Base-by-base conservation (phyloP, 2,113 vertebrate genomes). In the Paracanthobrama guichenoti region DNA sequence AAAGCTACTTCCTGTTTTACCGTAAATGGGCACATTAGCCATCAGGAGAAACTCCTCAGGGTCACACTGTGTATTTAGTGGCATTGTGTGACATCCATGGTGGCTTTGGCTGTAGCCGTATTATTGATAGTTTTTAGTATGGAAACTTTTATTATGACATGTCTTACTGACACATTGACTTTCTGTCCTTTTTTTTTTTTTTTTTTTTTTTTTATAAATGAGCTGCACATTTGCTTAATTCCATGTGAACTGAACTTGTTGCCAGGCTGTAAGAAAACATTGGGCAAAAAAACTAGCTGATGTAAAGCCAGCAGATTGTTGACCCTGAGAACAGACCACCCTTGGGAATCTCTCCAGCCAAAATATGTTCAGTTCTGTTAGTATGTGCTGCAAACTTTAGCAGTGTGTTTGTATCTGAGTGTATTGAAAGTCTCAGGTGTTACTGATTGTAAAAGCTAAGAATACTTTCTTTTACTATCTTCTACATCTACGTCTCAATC, bases 271-370 rank as follows among this genome's bases (percentile, higher is more conserved):
- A 16, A 48, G 67, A 84, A 81, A 74, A 31, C 72, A 78, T 72
- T 53, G 84, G 22, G 84, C 22, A 84, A 75, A 73, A n/a, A 60
- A 88, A 86, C 85, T 69, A 74, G 86, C 35, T 66, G 83, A 89
- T 77, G 83, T 85, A 82, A 62, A 83, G 71, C 39, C 73, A 73
- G 72, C 28, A 64, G 46, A 84, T 50, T 14, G 72, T 12, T 84
- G 89, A 90, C 91, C 89, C 85, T 18, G 77, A 84, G 88, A 90
- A 86, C 16, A 26, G 11, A 87, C 69, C 62, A 81, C 85, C 81
- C 81, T 26, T 16, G 71, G 88, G 35, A 57, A 74, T 60, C 8
- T 64, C 77, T 57, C 53, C 84, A 76, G 50, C 39, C 11, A 62
- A 26, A 42, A 78, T 2, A 7, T 75, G 12, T 42, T 81, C 8